A percentile compares a stretch with the other conserved stretches of the same genome.
Conservation (phyloP, 2,113 vertebrate species). For the Accipiter virgatus region DNA sequence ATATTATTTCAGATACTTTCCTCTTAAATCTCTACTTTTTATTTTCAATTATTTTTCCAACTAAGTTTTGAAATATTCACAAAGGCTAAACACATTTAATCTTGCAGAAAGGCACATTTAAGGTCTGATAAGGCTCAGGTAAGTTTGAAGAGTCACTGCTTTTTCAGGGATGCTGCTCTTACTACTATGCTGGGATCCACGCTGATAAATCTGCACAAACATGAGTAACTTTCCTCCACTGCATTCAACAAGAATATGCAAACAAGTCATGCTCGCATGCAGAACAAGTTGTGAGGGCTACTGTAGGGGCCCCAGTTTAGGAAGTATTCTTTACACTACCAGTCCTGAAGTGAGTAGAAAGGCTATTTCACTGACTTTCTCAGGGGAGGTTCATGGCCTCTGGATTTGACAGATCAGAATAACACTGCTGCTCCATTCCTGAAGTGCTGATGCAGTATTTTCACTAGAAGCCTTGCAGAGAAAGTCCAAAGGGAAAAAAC, state of each 20-base stretch:
- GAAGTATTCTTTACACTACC: background rate
- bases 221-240: background rate
- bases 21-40: background rate
- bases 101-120: background rate
- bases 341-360: background rate
- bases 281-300: background rate
- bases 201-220: background rate
- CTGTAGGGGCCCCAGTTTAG: background rate
- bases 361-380: background rate
- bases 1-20: background rate
- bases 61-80: background rate
- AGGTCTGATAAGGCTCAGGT: background rate
- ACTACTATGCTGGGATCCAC: background rate
- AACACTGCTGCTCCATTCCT: conserved; percentile 42
- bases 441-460: conserved; percentile 43
- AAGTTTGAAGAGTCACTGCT: background rate
- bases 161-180: background rate
- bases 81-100: background rate
- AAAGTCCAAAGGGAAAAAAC: conserved; percentile 1
- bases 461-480: background rate
- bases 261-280: background rate
- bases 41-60: background rate
- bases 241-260: background rate
- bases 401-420: conserved; percentile 25
- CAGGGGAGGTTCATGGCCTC: conserved; percentile 22